phyloP scores from a whole-genome alignment of 1,140 invertebrate genomes.

The Daktulosphaira vitifoliae region DNA sequence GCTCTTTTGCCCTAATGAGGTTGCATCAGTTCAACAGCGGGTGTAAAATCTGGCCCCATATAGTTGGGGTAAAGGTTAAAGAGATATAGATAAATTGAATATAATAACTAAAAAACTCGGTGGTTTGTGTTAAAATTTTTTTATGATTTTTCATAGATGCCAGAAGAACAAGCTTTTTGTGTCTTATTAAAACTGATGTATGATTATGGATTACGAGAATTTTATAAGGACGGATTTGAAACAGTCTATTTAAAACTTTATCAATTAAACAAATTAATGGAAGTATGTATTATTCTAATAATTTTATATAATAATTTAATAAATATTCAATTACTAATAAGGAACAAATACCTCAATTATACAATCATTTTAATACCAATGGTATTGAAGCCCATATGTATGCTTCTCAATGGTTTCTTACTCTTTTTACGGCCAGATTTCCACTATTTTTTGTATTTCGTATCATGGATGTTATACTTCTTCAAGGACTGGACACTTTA shows the following conservation, averaged over 20 bases:
- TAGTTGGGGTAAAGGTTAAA: no score
- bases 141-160: slow-evolving; percentile 67
- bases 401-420: slow-evolving; percentile 99
- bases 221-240: slow-evolving; percentile 95
- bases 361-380: slow-evolving; percentile 81
- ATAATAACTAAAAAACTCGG: not conserved
- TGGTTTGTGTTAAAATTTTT: no score
- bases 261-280: slow-evolving; percentile 90
- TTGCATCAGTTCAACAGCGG: no score
- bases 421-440: slow-evolving; percentile 96
- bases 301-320: not conserved
- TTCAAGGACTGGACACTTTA: slow-evolving; percentile 86
- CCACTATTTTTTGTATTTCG: slow-evolving; percentile 95
- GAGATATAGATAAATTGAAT: no score
- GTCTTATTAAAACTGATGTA: slow-evolving; percentile 96
- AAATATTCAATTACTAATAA: slow-evolving; percentile 39
- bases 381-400: slow-evolving; percentile 98
- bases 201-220: slow-evolving; percentile 83
- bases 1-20: not conserved
- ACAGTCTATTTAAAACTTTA: slow-evolving; percentile 90
- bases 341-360: slow-evolving; percentile 85
- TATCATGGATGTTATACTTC: slow-evolving; percentile 91
- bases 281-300: slow-evolving; percentile 51
- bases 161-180: slow-evolving; percentile 98
- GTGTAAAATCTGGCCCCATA: not conserved